Evolutionary conservation across 2,797 vertebrate genomes (phyloP).

Genomic region (Schizothorax lantsangensis): DNA sequence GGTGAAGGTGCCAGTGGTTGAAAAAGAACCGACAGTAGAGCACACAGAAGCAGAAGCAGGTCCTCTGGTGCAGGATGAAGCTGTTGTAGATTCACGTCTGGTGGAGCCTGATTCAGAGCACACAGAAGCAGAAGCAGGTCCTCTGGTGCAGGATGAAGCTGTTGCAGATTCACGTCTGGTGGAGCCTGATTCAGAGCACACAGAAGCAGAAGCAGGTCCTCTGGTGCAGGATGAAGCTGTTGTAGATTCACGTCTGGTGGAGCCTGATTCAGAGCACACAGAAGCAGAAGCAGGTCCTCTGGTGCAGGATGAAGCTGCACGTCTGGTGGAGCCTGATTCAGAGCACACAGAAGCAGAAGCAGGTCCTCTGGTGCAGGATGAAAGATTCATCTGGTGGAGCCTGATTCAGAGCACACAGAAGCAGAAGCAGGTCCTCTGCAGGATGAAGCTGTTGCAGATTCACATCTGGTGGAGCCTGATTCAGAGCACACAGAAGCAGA

Average conservation of each 20-base stretch:
- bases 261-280: slow-evolving; percentile 17
- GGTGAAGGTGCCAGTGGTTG: background rate
- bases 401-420: background rate
- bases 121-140: slow-evolving; percentile 2
- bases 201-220: slow-evolving; percentile 6
- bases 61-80: slow-evolving; percentile 29
- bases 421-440: slow-evolving; percentile 17
- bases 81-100: background rate
- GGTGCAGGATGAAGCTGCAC: no score
- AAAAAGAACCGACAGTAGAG: background rate
- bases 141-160: slow-evolving; percentile 23
- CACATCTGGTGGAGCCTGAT: background rate
- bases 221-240: slow-evolving; percentile 30
- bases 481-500: background rate
- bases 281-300: no score
- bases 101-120: background rate
- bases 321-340: no score
- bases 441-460: slow-evolving; percentile 26
- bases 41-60: slow-evolving; percentile 3
- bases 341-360: no score
- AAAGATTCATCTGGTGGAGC: no score
- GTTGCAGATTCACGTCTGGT: background rate
- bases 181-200: background rate
- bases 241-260: background rate
- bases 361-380: no score